A percentile compares a stretch with the other conserved stretches of the same genome.
These are phyloP conservation scores for Eumacrocentrus americanus DNA, from an alignment of 2,888 invertebrate species.

Conservation along the genomic window DNA sequence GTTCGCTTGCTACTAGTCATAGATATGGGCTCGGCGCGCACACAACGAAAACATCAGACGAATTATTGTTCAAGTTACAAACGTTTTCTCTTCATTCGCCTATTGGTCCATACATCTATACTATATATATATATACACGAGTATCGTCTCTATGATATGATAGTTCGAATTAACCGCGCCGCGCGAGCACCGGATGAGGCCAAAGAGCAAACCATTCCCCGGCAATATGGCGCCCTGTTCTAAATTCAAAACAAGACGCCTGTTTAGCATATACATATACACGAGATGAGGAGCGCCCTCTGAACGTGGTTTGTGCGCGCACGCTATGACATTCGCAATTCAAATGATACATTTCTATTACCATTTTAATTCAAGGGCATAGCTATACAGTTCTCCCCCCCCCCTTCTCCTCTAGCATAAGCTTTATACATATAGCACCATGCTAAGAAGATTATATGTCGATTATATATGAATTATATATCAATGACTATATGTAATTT, in stretches of 20 bases:
- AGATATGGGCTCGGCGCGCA: slow-evolving; percentile 26
- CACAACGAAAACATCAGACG: neutral
- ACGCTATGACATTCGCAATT: slow-evolving; percentile 62
- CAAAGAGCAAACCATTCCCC: slow-evolving; percentile 58
- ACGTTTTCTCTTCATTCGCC: neutral
- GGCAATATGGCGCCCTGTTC: slow-evolving; percentile 61
- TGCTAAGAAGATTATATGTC: too few relatives aligned
- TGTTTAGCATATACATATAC: slow-evolving; percentile 61
- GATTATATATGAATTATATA: too few relatives aligned
- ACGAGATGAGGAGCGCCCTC: slow-evolving; percentile 3
- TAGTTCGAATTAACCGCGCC: slow-evolving; percentile 35
- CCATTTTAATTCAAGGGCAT: slow-evolving; percentile 59
- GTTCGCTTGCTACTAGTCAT: slow-evolving; percentile 46
- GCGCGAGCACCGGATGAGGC: slow-evolving; percentile 42
- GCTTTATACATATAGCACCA: too few relatives aligned
- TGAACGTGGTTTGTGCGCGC: slow-evolving; percentile 32
- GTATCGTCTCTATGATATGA: slow-evolving; percentile 1
- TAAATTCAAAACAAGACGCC: slow-evolving; percentile 61
- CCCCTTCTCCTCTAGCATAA: too few relatives aligned
- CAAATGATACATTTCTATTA: slow-evolving; percentile 62
- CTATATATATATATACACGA: neutral
- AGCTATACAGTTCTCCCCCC: too few relatives aligned
- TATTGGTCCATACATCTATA: neutral
- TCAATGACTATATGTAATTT: too few relatives aligned
- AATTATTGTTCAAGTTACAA: neutral